A percentile compares a stretch with the other conserved stretches of the same genome.
Evolutionary conservation across 2,888 invertebrate species (phyloP).

Genomic region (Pseudolycoriella hygida): DNA sequence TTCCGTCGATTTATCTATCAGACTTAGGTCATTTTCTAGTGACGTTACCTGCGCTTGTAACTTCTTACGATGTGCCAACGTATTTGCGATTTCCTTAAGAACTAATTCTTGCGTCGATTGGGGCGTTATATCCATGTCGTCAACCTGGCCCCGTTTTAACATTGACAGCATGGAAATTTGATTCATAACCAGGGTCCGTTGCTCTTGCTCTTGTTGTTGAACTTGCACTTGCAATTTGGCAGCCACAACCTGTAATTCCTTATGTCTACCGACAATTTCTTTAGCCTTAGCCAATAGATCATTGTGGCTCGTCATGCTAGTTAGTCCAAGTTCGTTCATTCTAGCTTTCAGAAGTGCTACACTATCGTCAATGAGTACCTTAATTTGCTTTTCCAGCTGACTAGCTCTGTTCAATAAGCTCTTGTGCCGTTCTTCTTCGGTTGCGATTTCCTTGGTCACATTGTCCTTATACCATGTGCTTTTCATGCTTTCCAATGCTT

Average conservation of each 20-base stretch:
- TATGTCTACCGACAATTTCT: constrained; percentile 83
- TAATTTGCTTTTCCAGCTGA: constrained; percentile 87
- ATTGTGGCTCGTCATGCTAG: constrained; percentile 63
- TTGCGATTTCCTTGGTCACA: constrained; percentile 58
- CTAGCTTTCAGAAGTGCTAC: constrained; percentile 73
- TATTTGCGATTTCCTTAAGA: constrained; percentile 70
- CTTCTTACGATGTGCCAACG: constrained; percentile 66
- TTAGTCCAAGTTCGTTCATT: constrained; percentile 78
- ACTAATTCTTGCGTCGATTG: constrained; percentile 60
- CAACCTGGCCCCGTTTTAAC: constrained; percentile 31
- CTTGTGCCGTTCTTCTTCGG: constrained; percentile 69
- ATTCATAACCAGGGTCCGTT: constrained; percentile 50
- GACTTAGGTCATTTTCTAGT: constrained; percentile 59
- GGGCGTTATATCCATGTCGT: constrained; percentile 9
- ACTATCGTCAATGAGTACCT: constrained; percentile 80
- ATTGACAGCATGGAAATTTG: constrained; percentile 61
- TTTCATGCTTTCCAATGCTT: constrained; percentile 70
- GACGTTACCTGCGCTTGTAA: constrained; percentile 64
- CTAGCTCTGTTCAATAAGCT: constrained; percentile 66
- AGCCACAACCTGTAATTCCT: constrained; percentile 78
- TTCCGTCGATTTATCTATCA: constrained; percentile 52
- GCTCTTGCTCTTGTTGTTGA: constrained; percentile 47
- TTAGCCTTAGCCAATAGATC: constrained; percentile 74
- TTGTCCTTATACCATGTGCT: constrained; percentile 53
- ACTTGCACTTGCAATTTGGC: constrained; percentile 75